Evolutionary conservation across 2,113 vertebrate genomes (phyloP), one percentile per base, ranked within the genome.

Genomic region (Coreoperca whiteheadi): DNA sequence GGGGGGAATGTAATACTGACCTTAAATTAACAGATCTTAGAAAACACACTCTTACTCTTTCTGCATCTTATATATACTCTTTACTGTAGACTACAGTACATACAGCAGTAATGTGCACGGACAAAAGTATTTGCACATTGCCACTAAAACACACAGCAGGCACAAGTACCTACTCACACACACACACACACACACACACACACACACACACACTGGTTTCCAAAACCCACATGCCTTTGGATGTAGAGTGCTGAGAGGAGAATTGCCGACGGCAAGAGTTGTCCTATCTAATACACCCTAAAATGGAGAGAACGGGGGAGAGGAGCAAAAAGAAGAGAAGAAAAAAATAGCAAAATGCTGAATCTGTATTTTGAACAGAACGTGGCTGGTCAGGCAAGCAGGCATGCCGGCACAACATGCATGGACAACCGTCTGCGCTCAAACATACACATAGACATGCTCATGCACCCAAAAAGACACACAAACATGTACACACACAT

Each of bases 251-350:
- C 91, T 89, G 86, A 92, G 86, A 88, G 80, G 73, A 86, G 81
- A 88, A 86, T 75, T 71, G 83, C 93, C 88, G 0, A 72, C 7
- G 88, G 91, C 91, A 41, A 83, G 83, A 89, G 74, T 92, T 92
- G 89, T 93, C 92, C 88, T 91, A 59, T 89, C 91, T 90, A 89
- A 94, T 91, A 89, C 83, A 88, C 81, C 80, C 67, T 73, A 79
- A 91, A 92, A 91, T 77, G 81, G 74, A 87, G 77, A 74, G 89
- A 88, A 88, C 16, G 14, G 30, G 54, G 63, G 54, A 83, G 77
- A 69, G 48, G 34, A 85, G 79, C 9, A 37, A 81, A 83, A 81
- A 82, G 48, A 80, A 21, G 61, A 30, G 60, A 56, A 37, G 37
- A 59, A 65, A 72, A 72, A 65, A 67, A 72, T 54, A 75, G 25